These are phyloP conservation scores for Stegodyphus mimosarum DNA, from an alignment of 1,140 invertebrate genomes.

Conservation along the genomic window DNA sequence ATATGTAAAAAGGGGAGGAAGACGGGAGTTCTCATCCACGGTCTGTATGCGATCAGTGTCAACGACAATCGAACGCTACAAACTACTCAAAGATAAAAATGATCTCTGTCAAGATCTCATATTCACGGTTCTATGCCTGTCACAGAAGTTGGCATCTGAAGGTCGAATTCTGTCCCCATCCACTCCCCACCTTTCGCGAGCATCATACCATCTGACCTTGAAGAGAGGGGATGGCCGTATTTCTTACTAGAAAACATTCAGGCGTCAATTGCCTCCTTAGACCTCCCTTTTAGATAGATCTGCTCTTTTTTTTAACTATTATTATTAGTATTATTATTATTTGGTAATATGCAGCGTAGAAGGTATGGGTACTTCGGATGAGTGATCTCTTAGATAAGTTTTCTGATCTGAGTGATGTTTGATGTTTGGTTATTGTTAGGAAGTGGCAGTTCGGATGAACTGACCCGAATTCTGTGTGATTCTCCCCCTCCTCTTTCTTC, in stretches of 20 bases:
- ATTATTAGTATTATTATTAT: slow-evolving; percentile 27
- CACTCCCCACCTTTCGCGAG: not conserved
- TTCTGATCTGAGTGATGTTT: not conserved
- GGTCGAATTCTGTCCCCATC: not conserved
- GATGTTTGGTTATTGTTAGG: slow-evolving; percentile 6
- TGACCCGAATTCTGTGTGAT: too few species aligned
- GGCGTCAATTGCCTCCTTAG: slow-evolving; percentile 40
- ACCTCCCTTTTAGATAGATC: not conserved
- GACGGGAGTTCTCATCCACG: not conserved
- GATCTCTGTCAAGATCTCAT: slow-evolving; percentile 53
- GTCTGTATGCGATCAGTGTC: slow-evolving; percentile 35
- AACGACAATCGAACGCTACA: slow-evolving; percentile 48
- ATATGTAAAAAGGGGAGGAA: too few species aligned
- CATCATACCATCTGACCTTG: slow-evolving; percentile 1
- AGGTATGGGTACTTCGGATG: not conserved
- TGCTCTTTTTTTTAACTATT: not conserved
- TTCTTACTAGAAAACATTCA: not conserved
- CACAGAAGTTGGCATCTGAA: slow-evolving; percentile 50
- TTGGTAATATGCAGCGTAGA: slow-evolving; percentile 7
- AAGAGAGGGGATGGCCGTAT: not conserved
- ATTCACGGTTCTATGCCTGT: slow-evolving; percentile 52
- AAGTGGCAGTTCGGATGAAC: slow-evolving; percentile 2
- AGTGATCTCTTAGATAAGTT: slow-evolving; percentile 18
- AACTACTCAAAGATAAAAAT: slow-evolving; percentile 42
- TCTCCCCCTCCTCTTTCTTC: too few species aligned